Percentiles rank a stretch among this genome's conserved stretches.
Conservation (phyloP, 92 coral and sea anemone genomes). For the Parazoanthus atlanticus region DNA sequence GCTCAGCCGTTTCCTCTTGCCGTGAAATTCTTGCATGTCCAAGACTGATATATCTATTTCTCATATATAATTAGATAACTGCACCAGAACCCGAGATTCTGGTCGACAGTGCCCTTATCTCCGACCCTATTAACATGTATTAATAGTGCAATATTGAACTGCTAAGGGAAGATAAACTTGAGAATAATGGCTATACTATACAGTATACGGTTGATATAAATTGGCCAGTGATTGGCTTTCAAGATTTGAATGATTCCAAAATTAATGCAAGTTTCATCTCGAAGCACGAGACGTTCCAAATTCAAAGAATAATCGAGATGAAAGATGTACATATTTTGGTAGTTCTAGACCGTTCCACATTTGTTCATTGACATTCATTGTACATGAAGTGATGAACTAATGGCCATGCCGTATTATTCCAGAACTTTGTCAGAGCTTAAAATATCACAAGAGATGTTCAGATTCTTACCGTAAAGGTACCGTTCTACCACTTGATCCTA, state of each 20-base stretch:
- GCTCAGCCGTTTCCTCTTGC: not conserved
- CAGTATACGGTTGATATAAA: too few relatives aligned
- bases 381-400: too few relatives aligned
- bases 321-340: not conserved
- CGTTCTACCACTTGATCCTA: not conserved
- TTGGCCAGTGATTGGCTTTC: not conserved
- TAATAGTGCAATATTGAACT: not conserved
- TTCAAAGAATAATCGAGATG: not conserved
- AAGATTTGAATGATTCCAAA: not conserved
- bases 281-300: not conserved
- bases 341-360: not conserved
- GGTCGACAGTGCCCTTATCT: not conserved
- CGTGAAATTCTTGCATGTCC: not conserved
- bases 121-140: too few relatives aligned
- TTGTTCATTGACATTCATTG: too few relatives aligned
- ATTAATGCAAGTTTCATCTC: not conserved
- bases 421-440: not conserved
- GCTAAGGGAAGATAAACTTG: not conserved
- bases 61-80: too few relatives aligned
- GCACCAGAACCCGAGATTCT: not conserved
- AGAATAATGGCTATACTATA: not conserved
- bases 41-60: not conserved
- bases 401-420: not conserved
- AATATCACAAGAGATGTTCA: not conserved
- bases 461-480: not conserved